These are phyloP conservation scores for Axinella damicornis DNA, from an alignment of 37 sponge, comb jelly and placozoan genomes.

Conservation along the genomic window DNA sequence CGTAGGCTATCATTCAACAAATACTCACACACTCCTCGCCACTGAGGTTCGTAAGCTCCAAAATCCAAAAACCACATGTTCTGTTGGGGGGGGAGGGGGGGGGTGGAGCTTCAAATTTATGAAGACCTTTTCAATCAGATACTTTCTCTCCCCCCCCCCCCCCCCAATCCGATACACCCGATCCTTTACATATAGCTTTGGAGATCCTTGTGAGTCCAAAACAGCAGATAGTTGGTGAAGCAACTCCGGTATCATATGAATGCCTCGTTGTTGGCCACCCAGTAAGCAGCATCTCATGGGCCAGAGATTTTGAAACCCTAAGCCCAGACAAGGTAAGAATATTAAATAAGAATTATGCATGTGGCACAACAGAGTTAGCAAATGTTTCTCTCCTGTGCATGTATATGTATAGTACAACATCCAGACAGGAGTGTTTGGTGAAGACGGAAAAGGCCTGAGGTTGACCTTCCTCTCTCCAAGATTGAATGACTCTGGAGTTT, in stretches of 20 bases:
- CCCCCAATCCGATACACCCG: too few species aligned
- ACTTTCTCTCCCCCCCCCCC: too few species aligned
- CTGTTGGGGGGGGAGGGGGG: too few species aligned
- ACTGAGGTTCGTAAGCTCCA: too few species aligned
- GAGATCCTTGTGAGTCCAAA: conserved; percentile 15
- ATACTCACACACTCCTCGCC: too few species aligned
- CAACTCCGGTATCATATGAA: conserved; percentile 6
- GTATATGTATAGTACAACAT: background rate
- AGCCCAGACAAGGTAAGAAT: background rate
- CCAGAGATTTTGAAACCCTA: conserved; percentile 18
- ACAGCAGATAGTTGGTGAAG: conserved; percentile 14
- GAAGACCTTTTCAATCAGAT: too few species aligned
- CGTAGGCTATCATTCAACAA: too few species aligned
- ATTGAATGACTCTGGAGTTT: conserved; percentile 34
- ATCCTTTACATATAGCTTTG: background rate
- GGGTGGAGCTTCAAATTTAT: too few species aligned
- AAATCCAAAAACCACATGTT: too few species aligned
- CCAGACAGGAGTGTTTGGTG: background rate
- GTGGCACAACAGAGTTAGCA: too few species aligned
- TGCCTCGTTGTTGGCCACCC: conserved; percentile 25
- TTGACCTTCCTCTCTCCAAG: conserved; percentile 1
- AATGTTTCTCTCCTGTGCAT: background rate
- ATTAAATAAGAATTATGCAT: too few species aligned
- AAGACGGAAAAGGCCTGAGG: background rate
- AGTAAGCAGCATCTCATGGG: conserved; percentile 5